These are phyloP conservation scores for Bubo blakistoni DNA, from an alignment of 2,113 vertebrate genomes.

Conservation along the genomic window DNA sequence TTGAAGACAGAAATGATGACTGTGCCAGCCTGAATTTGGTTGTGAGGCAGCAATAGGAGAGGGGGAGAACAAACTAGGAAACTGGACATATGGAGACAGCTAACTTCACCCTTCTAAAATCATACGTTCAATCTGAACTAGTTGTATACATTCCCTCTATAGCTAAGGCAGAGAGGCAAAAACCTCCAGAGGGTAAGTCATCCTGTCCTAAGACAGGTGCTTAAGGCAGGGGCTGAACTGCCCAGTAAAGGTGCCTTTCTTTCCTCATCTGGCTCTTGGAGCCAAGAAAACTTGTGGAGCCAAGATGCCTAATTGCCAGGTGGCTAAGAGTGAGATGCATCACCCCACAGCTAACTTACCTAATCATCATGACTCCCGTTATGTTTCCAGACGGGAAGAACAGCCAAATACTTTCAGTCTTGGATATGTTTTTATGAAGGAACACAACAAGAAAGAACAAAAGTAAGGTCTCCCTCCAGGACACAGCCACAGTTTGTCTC, in stretches of 20 bases:
- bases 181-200: neutral
- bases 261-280: neutral
- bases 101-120: neutral
- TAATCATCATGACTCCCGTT: constrained; percentile 43
- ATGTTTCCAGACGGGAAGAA: constrained; percentile 43
- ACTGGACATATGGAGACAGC: neutral
- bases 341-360: constrained; percentile 56
- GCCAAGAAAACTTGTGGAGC: neutral
- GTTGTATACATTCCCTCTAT: neutral
- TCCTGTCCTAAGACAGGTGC: neutral
- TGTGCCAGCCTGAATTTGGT: neutral
- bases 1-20: neutral
- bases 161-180: neutral
- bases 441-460: constrained; percentile 55
- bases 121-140: neutral
- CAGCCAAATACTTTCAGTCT: constrained; percentile 52
- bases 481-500: neutral
- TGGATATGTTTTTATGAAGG: constrained; percentile 29
- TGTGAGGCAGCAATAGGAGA: neutral
- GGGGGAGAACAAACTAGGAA: neutral
- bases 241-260: neutral
- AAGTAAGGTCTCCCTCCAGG: constrained; percentile 40
- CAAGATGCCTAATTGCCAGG: constrained; percentile 37
- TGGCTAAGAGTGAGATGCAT: constrained; percentile 32
- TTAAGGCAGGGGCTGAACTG: constrained; percentile 10